These are phyloP conservation scores for Ictalurus furcatus DNA, from an alignment of 2,113 vertebrate species.

Conservation along the genomic window DNA sequence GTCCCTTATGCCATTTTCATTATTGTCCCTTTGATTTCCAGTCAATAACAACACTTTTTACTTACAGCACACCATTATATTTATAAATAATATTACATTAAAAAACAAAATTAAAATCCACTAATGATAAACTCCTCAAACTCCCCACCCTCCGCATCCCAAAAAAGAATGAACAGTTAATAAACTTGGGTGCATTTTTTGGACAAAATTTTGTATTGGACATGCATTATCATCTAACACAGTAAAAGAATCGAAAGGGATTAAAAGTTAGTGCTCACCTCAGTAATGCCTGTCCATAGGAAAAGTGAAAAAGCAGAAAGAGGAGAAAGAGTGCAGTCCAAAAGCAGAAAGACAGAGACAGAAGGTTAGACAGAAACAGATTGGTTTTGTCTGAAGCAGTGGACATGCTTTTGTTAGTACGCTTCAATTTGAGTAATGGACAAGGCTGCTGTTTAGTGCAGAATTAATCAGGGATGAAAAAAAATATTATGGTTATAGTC, in stretches of 20 bases:
- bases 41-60: neutral
- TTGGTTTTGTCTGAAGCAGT: neutral
- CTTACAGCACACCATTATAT: neutral
- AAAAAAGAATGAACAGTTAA: neutral
- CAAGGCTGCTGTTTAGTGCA: constrained; percentile 23
- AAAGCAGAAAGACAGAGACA: constrained; percentile 68
- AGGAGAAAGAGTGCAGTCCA: constrained; percentile 58
- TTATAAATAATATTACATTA: neutral
- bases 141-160: neutral
- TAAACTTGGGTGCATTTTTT: neutral
- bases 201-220: neutral
- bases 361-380: constrained; percentile 32
- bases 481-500: constrained; percentile 1
- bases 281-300: constrained; percentile 91
- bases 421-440: constrained; percentile 26
- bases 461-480: constrained; percentile 37
- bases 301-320: constrained; percentile 72
- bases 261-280: constrained; percentile 82
- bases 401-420: constrained; percentile 53
- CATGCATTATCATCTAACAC: neutral
- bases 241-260: neutral
- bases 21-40: neutral
- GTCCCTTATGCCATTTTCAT: neutral
- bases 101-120: neutral
- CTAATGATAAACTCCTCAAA: neutral